These are phyloP conservation scores for Nemoura dubitans DNA, from an alignment of 2,888 invertebrate species.

Conservation along the genomic window DNA sequence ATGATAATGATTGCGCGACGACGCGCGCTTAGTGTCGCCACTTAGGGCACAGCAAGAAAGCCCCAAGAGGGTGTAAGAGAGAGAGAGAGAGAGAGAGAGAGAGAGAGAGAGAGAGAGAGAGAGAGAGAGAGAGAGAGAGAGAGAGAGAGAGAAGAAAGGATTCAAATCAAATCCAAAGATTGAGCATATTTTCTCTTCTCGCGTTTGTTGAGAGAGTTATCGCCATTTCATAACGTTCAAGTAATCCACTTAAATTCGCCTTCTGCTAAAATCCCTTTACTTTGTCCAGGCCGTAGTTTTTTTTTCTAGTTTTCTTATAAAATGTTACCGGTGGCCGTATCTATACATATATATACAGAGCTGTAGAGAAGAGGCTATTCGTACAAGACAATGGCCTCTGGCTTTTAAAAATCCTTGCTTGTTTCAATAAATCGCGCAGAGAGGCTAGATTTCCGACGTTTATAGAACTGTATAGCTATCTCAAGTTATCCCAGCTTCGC, in stretches of 20 bases:
- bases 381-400: conserved; percentile 32
- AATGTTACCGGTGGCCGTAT: conserved; percentile 14
- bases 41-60: neutral
- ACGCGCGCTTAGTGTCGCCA: neutral
- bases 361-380: conserved; percentile 19
- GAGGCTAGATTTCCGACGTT: conserved; percentile 22
- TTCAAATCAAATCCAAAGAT: neutral
- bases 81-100: neutral
- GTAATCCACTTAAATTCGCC: conserved; percentile 35
- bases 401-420: conserved; percentile 33
- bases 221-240: conserved; percentile 34
- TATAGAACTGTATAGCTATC: conserved; percentile 14
- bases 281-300: conserved; percentile 32
- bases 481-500: neutral
- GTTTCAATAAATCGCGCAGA: conserved; percentile 31
- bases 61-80: neutral
- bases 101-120: neutral
- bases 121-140: neutral
- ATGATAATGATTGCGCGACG: neutral
- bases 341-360: neutral
- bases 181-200: neutral
- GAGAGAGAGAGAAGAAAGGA: neutral
- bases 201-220: conserved; percentile 28
- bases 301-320: conserved; percentile 22
- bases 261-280: conserved; percentile 38